Evolutionary conservation across 2,113 vertebrate genomes (phyloP).

Genomic region (Mormyrus lacerda): DNA sequence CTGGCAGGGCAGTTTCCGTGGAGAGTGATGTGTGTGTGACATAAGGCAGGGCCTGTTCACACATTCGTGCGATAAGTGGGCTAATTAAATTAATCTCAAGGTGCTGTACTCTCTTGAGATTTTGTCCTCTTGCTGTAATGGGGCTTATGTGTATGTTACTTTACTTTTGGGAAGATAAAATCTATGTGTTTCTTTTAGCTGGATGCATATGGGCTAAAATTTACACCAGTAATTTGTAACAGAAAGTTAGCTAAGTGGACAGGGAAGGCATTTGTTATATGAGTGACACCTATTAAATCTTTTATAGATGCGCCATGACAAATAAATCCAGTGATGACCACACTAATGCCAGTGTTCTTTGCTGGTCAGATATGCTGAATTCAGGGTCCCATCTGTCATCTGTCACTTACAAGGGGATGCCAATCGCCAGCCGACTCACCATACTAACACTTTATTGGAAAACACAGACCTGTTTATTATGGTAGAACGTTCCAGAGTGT

Average conservation of each 20-base stretch:
- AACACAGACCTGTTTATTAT: slow-evolving; percentile 24
- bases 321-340: neutral
- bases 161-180: neutral
- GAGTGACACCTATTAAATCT: neutral
- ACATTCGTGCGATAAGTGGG: neutral
- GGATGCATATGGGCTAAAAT: neutral
- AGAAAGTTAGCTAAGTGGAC: neutral
- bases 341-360: neutral
- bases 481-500: neutral
- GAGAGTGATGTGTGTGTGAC: neutral
- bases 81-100: neutral
- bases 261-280: neutral
- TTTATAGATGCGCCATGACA: neutral
- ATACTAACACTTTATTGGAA: slow-evolving; percentile 29
- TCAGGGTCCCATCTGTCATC: neutral
- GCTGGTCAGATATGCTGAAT: neutral
- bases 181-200: neutral
- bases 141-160: neutral
- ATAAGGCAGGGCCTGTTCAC: neutral
- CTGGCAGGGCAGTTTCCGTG: neutral
- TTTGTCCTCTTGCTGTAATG: neutral
- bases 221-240: neutral
- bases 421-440: neutral
- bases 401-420: neutral
- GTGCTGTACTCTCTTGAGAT: neutral